These are phyloP conservation scores for Lacanobia oleracea DNA, from an alignment of 2,888 invertebrate species.

Conservation along the genomic window DNA sequence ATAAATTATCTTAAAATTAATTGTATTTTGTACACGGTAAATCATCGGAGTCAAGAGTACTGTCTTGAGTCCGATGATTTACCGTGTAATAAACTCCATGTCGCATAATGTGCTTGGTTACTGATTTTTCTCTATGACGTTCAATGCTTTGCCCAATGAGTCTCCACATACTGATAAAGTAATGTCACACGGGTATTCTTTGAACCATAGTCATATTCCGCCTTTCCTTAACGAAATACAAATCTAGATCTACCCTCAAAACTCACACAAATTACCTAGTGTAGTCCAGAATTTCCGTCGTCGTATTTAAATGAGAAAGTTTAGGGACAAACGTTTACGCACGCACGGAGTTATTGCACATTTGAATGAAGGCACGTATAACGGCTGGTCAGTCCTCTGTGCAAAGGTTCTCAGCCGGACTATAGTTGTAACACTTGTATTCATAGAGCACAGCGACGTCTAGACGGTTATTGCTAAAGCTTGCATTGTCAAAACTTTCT, in stretches of 20 bases:
- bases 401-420: neutral
- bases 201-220: too few relatives aligned
- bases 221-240: too few relatives aligned
- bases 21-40: slow-evolving; percentile 2
- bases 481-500: too few relatives aligned
- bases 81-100: too few relatives aligned
- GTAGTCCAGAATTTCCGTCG: neutral
- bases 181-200: neutral
- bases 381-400: slow-evolving; percentile 1
- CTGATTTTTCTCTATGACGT: too few relatives aligned
- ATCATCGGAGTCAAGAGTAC: too few relatives aligned
- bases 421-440: neutral
- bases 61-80: too few relatives aligned
- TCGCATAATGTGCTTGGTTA: neutral
- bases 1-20: slow-evolving; percentile 9
- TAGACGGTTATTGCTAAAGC: too few relatives aligned
- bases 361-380: slow-evolving; percentile 29
- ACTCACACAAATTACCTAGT: slow-evolving; percentile 7
- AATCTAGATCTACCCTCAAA: neutral
- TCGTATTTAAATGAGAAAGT: slow-evolving; percentile 22
- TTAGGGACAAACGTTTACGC: slow-evolving; percentile 18
- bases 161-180: too few relatives aligned
- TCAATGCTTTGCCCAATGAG: too few relatives aligned
- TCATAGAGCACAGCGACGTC: neutral
- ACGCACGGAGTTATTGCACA: slow-evolving; percentile 43